Conservation (phyloP, 2,797 vertebrate species). For the Phaenicophaeus curvirostris region DNA sequence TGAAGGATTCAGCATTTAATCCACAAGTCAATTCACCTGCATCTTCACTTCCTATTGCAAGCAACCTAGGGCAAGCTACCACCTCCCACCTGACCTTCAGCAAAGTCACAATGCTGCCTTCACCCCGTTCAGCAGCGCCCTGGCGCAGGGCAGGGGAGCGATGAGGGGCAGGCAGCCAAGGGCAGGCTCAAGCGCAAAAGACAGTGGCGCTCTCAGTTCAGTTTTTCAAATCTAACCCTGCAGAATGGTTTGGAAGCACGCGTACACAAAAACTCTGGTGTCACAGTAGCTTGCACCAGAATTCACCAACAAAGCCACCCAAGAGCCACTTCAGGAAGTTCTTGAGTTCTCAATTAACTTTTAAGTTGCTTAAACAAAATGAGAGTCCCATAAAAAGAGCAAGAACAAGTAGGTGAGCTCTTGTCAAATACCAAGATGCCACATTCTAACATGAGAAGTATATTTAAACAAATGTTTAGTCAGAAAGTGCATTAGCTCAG, state of each 20-base stretch:
- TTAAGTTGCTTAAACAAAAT: neutral
- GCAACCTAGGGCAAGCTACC: fast-evolving
- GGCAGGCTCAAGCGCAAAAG: neutral
- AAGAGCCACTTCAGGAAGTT: too few species aligned
- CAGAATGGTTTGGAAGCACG: neutral
- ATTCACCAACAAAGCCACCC: neutral
- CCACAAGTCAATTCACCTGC: neutral
- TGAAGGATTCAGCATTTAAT: constrained; percentile 3
- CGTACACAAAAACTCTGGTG: neutral
- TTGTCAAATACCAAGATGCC: neutral
- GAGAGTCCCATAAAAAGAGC: neutral
- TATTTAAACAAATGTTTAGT: neutral
- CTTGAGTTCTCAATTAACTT: neutral
- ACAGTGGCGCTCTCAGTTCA: fast-evolving
- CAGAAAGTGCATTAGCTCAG: neutral
- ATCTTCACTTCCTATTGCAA: neutral
- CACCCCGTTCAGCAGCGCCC: fast-evolving
- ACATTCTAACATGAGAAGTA: neutral
- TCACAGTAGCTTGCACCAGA: neutral
- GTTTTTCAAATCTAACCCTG: neutral
- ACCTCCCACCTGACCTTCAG: neutral
- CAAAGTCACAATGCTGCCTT: constrained; percentile 54
- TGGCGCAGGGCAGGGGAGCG: neutral
- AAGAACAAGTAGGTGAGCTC: neutral
- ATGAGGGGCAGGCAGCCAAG: neutral